Base-by-base conservation (phyloP, 2,888 invertebrate species). In the Creontiades dilutus region DNA sequence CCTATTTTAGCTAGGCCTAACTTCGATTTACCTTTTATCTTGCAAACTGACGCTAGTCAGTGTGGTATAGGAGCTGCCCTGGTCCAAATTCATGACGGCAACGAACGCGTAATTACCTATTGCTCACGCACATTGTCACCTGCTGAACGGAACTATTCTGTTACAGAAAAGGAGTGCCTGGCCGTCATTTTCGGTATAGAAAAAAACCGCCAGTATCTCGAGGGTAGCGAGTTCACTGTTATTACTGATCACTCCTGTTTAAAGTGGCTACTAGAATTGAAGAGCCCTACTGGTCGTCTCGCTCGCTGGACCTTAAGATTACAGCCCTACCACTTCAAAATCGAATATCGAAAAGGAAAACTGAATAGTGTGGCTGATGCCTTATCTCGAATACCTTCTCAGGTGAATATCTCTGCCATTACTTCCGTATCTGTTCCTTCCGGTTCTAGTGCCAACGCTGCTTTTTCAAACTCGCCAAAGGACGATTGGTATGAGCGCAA, bases 231-330 rank as follows among this genome's bases (percentile, higher is more conserved):
- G 7, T 37, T 4, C 37, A 2, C 7, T n/a, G 37, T 37, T 2
- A 37, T n/a, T n/a, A n/a, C n/a, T n/a, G 92, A 92, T 61, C 91
- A 92, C 19, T 48, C 89, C n/a, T 91, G 91, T 46, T 76, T 92
- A 0, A 55, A 87, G 0, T 92, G 92, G 92, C 80, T 92, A 7
- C 90, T 91, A n/a, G 90, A 84, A 11, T 16, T 92, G 1, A 92
- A 92, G 7, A 89, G 91, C 28, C 92, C 92, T 0, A 89, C 85
- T 0, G 91, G 92, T 11, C 89, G 91, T 13, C 23, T 92, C 47
- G 92, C 92, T 0, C 23, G 92, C 4, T 92, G 92, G 92, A 90
- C 91, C 0, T 68, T 92, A 3, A 89, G 91, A n/a, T 47, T 92
- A 0, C 91, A 91, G 14, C 90, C 91, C 23, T 91, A 90, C 46